Evolutionary conservation across 2,797 vertebrate species (phyloP), one percentile per base, ranked within the genome.

Genomic region (Brotogeris chrysoptera): DNA sequence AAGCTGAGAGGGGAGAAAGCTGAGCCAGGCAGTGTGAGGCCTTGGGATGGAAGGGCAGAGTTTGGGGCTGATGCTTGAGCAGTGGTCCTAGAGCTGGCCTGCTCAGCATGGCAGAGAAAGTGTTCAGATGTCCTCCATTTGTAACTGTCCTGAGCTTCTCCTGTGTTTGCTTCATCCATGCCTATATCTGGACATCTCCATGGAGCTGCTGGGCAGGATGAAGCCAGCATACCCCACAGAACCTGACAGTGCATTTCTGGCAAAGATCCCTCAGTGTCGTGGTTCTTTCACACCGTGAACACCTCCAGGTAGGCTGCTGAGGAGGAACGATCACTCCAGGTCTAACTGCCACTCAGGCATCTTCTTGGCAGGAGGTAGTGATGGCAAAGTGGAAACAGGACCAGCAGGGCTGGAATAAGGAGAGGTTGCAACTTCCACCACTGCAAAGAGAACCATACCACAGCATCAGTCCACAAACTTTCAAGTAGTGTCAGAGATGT

Each of bases 211-310:
- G 49, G n/a, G 32, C 34, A 52, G n/a, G 53, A 41, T 73, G 64
- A n/a, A 70, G 30, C 30, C 46, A 8, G 28, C 0, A 0, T 57
- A 0, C 57, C 64, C n/a, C 24, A 5, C 1, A 18, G 61, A 39
- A 64, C 39, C 30, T 61, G 34, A 43, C 32, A 41, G 41, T 36
- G 16, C 49, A 16, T 28, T 14, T 15, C 44, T 90, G 80, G 21
- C 15, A 66, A 36, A 72, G 30, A 69, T 12, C n/a, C 21, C 18
- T 10, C 49, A 15, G 25, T 3, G 1, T 30, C 57, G 23, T 14
- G 63, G 34, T 55, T 53, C 68, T 88, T 71, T 38, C 79, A 36
- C 27, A 11, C 20, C 16, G 2, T 12, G 32, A 24, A 19, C 25
- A 10, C 1, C 16, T 80, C 19, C 6, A n/a, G 25, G 59, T 7